Evolutionary conservation across 2,113 vertebrate species (phyloP).

Genomic region (Nyctibius bracteatus): DNA sequence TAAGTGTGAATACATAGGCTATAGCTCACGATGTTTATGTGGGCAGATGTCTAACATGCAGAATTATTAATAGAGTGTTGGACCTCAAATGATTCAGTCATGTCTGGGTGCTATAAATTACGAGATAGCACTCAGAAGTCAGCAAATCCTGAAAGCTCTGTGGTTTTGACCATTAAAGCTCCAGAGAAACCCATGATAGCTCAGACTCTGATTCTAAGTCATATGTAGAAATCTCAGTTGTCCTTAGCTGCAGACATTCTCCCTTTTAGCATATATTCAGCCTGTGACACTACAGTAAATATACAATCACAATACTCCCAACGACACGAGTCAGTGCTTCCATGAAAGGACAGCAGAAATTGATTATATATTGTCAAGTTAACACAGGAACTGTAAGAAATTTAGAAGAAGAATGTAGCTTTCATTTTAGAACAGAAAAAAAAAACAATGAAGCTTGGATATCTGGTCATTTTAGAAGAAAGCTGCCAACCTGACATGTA

Average conservation of each 20-base stretch:
- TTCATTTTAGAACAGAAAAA: neutral
- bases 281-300: neutral
- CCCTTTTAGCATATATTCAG: neutral
- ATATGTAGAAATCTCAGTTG: neutral
- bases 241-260: neutral
- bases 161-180: neutral
- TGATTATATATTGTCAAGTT: neutral
- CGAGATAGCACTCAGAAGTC: neutral
- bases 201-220: neutral
- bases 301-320: neutral
- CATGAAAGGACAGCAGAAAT: neutral
- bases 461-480: neutral
- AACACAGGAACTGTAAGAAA: neutral
- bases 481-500: accelerated
- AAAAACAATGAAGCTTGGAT: neutral
- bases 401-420: neutral
- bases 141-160: neutral
- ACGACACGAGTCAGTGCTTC: neutral
- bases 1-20: neutral
- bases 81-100: neutral
- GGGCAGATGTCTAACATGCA: neutral
- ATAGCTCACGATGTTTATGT: neutral
- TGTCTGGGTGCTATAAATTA: neutral
- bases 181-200: neutral
- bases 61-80: neutral